Percentiles rank a stretch among this genome's conserved stretches.
Conservation (phyloP, 2,113 vertebrate species). For the Gorsachius goisagi region DNA sequence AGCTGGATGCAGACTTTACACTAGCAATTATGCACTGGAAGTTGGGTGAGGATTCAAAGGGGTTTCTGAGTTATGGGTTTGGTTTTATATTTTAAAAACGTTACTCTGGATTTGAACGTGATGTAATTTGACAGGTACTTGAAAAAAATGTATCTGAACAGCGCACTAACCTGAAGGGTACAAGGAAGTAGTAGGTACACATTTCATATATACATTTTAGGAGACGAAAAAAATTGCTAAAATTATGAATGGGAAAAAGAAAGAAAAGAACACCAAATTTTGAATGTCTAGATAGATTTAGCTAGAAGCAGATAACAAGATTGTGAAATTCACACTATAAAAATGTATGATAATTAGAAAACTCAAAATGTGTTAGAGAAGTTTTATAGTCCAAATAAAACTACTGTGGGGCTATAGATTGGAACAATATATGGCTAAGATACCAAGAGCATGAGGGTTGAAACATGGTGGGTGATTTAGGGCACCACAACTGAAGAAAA, state of each 20-base stretch:
- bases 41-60: not conserved
- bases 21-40: not conserved
- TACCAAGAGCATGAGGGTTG: not conserved
- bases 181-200: not conserved
- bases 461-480: not conserved
- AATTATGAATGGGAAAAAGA: not conserved
- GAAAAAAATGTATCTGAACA: not conserved
- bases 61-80: not conserved
- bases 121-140: not conserved
- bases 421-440: not conserved
- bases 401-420: not conserved
- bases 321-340: not conserved
- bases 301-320: constrained; percentile 8
- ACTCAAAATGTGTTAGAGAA: not conserved
- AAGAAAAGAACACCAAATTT: not conserved
- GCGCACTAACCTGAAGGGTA: not conserved
- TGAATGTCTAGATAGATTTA: not conserved
- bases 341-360: not conserved
- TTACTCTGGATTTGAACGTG: not conserved
- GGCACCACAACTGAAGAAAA: not conserved
- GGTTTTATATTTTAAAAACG: not conserved
- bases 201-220: not conserved
- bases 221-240: not conserved
- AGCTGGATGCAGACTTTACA: not conserved
- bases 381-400: not conserved